Percentiles rank a stretch among this genome's conserved stretches.
Conservation (phyloP, 2,888 invertebrate species). For the Parnassius mnemosyne region DNA sequence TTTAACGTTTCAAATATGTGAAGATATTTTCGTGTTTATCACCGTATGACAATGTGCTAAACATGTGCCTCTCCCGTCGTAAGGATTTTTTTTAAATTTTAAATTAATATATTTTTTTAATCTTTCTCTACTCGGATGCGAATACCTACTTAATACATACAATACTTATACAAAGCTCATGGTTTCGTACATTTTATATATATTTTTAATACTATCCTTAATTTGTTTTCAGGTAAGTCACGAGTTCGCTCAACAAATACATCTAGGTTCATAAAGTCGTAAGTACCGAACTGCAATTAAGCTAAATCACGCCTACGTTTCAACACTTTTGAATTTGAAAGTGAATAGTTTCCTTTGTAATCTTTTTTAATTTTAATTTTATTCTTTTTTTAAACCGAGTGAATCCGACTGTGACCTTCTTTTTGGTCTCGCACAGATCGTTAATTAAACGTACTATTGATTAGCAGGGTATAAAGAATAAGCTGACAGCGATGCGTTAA, state of each 20-base stretch:
- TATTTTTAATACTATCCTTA: constrained; percentile 5
- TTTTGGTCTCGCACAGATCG: constrained; percentile 35
- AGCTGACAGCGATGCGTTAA: neutral
- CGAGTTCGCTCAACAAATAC: constrained; percentile 15
- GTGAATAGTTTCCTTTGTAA: neutral
- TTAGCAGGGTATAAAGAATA: neutral
- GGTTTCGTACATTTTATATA: neutral
- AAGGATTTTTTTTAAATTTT: no score
- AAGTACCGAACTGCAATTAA: neutral
- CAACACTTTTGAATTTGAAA: neutral
- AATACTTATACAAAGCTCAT: no score
- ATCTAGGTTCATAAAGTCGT: constrained; percentile 3
- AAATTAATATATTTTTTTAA: no score
- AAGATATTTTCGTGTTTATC: no score
- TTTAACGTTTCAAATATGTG: no score
- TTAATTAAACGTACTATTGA: constrained; percentile 41
- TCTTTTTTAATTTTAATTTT: neutral
- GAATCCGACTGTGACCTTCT: constrained; percentile 34
- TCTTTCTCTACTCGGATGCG: no score
- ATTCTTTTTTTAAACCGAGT: constrained; percentile 21
- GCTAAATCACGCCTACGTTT: neutral
- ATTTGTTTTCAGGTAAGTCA: constrained; percentile 50
- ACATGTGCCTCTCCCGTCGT: no score
- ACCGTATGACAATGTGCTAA: no score
- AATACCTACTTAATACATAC: no score